Conservation (phyloP, 2,113 vertebrate genomes). For the Rhea americana region DNA sequence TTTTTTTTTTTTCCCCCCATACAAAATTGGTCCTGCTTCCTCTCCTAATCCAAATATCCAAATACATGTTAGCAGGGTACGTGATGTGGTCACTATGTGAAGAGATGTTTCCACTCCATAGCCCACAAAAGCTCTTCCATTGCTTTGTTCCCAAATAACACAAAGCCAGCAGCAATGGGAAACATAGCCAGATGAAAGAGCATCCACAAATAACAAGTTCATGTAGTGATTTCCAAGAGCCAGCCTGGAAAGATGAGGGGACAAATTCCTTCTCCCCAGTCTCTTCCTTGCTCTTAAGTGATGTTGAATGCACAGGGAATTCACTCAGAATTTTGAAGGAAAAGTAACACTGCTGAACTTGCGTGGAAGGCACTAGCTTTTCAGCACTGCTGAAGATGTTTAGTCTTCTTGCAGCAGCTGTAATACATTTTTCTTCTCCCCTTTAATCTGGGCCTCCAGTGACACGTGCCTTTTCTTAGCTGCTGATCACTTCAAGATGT, state of each 20-base stretch:
- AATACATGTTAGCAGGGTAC: rapidly evolving
- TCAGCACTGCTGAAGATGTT: background rate
- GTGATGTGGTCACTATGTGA: rapidly evolving
- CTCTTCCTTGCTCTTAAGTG: background rate
- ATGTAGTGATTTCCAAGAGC: background rate
- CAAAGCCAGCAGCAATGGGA: background rate
- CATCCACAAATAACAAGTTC: background rate
- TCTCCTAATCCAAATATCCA: background rate
- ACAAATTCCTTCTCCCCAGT: background rate
- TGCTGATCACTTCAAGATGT: slow-evolving; percentile 69
- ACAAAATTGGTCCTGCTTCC: background rate
- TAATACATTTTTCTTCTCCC: background rate
- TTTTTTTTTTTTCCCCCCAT: background rate
- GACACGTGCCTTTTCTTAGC: background rate
- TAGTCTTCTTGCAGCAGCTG: background rate
- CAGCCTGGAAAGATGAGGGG: background rate
- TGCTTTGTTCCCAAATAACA: background rate
- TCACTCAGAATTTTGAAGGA: background rate
- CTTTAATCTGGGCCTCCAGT: background rate
- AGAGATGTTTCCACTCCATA: background rate
- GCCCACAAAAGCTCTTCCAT: background rate
- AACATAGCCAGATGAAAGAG: background rate
- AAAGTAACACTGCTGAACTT: background rate
- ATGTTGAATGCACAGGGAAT: background rate
- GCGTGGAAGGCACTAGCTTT: rapidly evolving